Base-by-base conservation (phyloP, 2,888 invertebrate genomes). In the Lasius fuliginosus region DNA sequence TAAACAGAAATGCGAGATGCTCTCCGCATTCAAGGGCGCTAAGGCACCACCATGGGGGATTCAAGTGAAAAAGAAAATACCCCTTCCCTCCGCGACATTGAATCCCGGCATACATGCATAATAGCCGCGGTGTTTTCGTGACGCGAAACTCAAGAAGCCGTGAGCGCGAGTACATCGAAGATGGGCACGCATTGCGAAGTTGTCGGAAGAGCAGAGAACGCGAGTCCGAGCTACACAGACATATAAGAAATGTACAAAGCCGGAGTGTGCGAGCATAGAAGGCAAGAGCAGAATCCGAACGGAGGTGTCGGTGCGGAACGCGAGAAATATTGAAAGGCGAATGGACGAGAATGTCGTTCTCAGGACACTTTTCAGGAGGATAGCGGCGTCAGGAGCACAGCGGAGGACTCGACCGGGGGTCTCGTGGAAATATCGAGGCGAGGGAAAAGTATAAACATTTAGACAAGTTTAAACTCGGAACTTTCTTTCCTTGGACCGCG, bases 391-490 rank as follows among this genome's bases (percentile, higher is more conserved):
- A 81, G 68, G 77, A 83, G 53, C 58, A 62, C 74, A 33, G 81
- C 73, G 62, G 75, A 67, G 42, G 75, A 83, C 64, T 60, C 58
- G 69, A 79, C 46, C 58, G 77, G 75, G 75, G 73, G 73, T 86
- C 86, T 82, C 87, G 85, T 85, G 86, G 90, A 92, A 91, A 91
- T 91, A 89, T 90, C 90, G 85, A 89, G 71, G 90, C 87, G 86
- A 88, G 85, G 87, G 84, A 90, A 90, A 92, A 89, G 90, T 92
- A 90, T 89, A 92, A 92, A 92, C 92, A 92, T 93, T 93, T 92
- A 92, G 92, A 92, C 91, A 91, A 94, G 93, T 93, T 93, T 92
- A 91, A 92, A 92, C 90, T 92, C 77, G 33, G 89, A 93, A 93
- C 89, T 93, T 93, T 91, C 88, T 86, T 88, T 85, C 82, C 82